Evolutionary conservation across 2,888 invertebrate genomes (phyloP), one percentile per base, ranked within the genome.

Genomic region (Acleris sparsana): DNA sequence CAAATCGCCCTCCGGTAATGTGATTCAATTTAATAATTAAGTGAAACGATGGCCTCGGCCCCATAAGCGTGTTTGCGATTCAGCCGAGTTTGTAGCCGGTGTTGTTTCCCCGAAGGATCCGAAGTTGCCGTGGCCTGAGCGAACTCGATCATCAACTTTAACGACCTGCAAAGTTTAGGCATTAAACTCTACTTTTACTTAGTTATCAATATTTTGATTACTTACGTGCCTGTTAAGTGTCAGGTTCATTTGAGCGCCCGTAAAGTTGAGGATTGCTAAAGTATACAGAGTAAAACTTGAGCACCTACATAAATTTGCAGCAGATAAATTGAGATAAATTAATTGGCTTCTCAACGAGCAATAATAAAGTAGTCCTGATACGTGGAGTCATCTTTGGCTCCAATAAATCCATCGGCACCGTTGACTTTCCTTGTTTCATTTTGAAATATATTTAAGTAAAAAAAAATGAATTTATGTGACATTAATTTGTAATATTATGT

Each of bases 101-200:
- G 77, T 82, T 85, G 82, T 84, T 83, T 83, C 79, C 85, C 80
- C 82, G 78, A 82, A 81, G 85, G 86, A 84, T 79, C 71, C 73
- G 69, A 82, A 84, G 80, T 82, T 82, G 70, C 73, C 73, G 71
- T 65, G 78, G 80, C 79, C 78, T 77, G 71, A 77, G 79, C 76
- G 72, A 86, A 86, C 83, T 82, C 76, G 79, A 83, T 85, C 83
- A 80, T 82, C 80, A 83, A 86, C 82, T 85, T 83, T 83, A 84
- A 84, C 80, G 73, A 83, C 77, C 80, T 77, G 76, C 72, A 65
- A 85, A 87, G 75, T 85, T 84, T 75, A 77, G 72, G 76, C 78
- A 76, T 83, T 79, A 80, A 79, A 79, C 78, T 78, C 76, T 75
- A 75, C 78, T 82, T 81, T 80, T 76, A 81, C 74, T 72, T 72